These are phyloP conservation scores for Brienomyrus brachyistius DNA, from an alignment of 2,113 vertebrate species.

Conservation along the genomic window DNA sequence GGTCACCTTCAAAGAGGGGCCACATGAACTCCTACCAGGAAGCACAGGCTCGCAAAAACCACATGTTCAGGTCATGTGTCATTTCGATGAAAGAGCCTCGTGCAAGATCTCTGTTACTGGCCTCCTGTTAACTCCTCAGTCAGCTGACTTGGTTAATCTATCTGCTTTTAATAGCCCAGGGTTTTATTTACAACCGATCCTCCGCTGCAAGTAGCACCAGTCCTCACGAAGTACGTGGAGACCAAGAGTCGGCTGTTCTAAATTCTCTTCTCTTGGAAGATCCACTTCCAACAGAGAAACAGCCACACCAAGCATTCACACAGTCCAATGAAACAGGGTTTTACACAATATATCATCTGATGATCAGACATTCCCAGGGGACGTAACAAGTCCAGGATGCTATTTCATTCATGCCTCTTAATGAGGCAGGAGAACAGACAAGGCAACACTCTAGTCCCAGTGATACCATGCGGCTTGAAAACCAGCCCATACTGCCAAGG, in stretches of 20 bases:
- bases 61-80: not conserved
- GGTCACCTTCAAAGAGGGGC: not conserved
- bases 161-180: not conserved
- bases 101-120: not conserved
- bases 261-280: not conserved
- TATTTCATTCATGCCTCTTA: conserved; percentile 20
- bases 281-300: not conserved
- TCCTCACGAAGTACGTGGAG: not conserved
- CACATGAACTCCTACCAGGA: conserved; percentile 9
- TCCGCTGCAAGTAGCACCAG: not conserved
- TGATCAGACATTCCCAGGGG: conserved; percentile 11
- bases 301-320: not conserved
- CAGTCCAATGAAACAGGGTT: not conserved
- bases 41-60: not conserved
- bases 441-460: not conserved
- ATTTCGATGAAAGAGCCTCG: conserved; percentile 14
- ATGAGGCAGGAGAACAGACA: not conserved
- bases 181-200: not conserved
- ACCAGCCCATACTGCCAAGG: not conserved
- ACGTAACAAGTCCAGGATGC: not conserved
- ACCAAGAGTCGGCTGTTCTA: not conserved
- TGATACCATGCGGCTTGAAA: not conserved
- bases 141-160: not conserved
- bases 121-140: not conserved
- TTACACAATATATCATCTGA: not conserved